These are phyloP conservation scores for Charadrius vociferus DNA, from an alignment of 2,113 vertebrate genomes.

Conservation along the genomic window DNA sequence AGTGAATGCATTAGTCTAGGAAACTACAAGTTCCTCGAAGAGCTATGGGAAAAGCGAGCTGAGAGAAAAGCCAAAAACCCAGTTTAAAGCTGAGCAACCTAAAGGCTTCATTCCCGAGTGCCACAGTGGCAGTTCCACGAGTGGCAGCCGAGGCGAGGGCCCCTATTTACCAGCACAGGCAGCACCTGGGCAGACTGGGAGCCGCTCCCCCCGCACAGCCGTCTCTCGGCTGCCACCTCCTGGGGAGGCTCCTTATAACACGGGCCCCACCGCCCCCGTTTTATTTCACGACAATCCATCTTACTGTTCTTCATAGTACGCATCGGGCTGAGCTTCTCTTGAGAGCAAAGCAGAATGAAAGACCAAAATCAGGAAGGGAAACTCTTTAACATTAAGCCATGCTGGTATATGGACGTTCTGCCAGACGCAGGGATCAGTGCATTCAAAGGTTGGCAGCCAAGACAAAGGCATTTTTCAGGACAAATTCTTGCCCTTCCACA, in stretches of 20 bases:
- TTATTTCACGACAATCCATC: neutral
- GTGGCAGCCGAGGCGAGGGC: accelerated
- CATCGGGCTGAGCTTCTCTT: too few relatives aligned
- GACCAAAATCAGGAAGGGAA: neutral
- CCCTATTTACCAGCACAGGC: neutral
- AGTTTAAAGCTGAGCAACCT: neutral
- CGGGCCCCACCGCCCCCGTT: accelerated
- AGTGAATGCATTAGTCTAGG: neutral
- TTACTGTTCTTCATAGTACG: neutral
- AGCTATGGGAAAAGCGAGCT: neutral
- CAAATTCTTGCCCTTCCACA: neutral
- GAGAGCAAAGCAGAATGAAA: neutral
- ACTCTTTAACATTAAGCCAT: neutral
- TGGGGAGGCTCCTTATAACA: neutral
- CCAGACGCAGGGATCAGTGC: neutral
- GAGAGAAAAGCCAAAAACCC: neutral
- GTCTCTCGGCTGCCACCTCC: conserved; percentile 51
- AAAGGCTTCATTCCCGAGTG: neutral
- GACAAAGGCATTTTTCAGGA: neutral
- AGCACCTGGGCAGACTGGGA: neutral
- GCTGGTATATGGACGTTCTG: neutral
- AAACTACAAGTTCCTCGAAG: neutral
- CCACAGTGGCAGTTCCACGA: accelerated
- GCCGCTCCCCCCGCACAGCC: accelerated
- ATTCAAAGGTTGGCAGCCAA: too few relatives aligned